Evolutionary conservation across 1,140 invertebrate species (phyloP).

Genomic region (Drosophila parvula): DNA sequence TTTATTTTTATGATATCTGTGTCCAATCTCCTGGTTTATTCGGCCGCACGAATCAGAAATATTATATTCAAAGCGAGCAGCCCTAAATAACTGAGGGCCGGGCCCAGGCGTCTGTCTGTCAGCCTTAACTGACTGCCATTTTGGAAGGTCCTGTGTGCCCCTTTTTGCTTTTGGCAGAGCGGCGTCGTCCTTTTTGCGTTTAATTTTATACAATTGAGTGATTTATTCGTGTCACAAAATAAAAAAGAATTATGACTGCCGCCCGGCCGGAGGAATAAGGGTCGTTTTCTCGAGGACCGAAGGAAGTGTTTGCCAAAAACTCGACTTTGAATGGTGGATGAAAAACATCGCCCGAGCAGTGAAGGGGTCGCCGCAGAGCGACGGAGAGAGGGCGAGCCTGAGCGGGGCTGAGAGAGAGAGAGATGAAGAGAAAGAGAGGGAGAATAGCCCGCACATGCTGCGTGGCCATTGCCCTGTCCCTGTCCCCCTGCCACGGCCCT

Average conservation of each 20-base stretch:
- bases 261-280: slow-evolving; percentile 66
- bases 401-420: too few species aligned
- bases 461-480: slow-evolving; percentile 68
- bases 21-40: slow-evolving; percentile 84
- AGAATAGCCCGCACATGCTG: slow-evolving; percentile 59
- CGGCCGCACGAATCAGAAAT: slow-evolving; percentile 80
- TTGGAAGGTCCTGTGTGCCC: slow-evolving; percentile 61
- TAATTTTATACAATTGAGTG: slow-evolving; percentile 84
- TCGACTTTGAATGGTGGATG: slow-evolving; percentile 66
- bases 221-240: slow-evolving; percentile 84
- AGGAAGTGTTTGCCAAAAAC: slow-evolving; percentile 70
- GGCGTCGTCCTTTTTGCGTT: slow-evolving; percentile 70
- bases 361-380: slow-evolving; percentile 1
- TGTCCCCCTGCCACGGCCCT: slow-evolving; percentile 35
- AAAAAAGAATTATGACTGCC: slow-evolving; percentile 83
- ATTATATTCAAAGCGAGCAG: slow-evolving; percentile 69
- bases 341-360: slow-evolving; percentile 33
- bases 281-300: slow-evolving; percentile 60
- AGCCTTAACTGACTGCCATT: slow-evolving; percentile 68
- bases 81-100: slow-evolving; percentile 49
- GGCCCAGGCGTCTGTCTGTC: slow-evolving; percentile 5
- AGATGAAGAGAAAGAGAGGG: slow-evolving; percentile 10
- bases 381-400: neutral
- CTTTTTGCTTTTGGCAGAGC: slow-evolving; percentile 43
- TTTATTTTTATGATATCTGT: slow-evolving; percentile 84